These are phyloP conservation scores for Zenarchopterus dispar DNA, from an alignment of 2,797 vertebrate genomes.

Conservation along the genomic window DNA sequence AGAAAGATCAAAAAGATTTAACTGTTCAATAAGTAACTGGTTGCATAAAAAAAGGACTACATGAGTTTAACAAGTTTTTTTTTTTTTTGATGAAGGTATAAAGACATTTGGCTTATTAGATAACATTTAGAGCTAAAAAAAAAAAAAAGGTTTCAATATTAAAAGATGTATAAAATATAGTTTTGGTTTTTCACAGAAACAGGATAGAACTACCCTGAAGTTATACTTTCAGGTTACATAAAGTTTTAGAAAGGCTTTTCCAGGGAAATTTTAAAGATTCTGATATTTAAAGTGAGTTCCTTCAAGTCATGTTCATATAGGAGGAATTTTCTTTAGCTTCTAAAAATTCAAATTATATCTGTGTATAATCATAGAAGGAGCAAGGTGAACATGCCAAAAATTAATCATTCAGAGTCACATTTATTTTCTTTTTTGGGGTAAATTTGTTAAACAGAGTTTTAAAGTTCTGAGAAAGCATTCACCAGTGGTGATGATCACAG, in stretches of 20 bases:
- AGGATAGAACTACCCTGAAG: neutral
- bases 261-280: neutral
- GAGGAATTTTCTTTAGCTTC: constrained; percentile 6
- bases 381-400: constrained; percentile 1
- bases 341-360: constrained; percentile 11
- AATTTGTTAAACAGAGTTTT: constrained; percentile 7
- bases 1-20: too few relatives aligned
- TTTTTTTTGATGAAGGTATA: too few relatives aligned
- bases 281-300: neutral
- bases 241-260: constrained; percentile 3
- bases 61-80: too few relatives aligned
- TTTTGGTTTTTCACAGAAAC: too few relatives aligned
- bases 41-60: too few relatives aligned
- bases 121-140: too few relatives aligned
- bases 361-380: constrained; percentile 14
- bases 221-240: neutral
- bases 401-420: constrained; percentile 14
- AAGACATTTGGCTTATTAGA: too few relatives aligned
- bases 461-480: constrained; percentile 6
- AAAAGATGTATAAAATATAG: too few relatives aligned
- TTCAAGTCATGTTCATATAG: constrained; percentile 1
- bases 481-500: constrained; percentile 7
- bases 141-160: too few relatives aligned
- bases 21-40: too few relatives aligned
- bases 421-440: neutral